Base-by-base conservation (phyloP, 2,797 vertebrate species). In the Syngnathus rostellatus region DNA sequence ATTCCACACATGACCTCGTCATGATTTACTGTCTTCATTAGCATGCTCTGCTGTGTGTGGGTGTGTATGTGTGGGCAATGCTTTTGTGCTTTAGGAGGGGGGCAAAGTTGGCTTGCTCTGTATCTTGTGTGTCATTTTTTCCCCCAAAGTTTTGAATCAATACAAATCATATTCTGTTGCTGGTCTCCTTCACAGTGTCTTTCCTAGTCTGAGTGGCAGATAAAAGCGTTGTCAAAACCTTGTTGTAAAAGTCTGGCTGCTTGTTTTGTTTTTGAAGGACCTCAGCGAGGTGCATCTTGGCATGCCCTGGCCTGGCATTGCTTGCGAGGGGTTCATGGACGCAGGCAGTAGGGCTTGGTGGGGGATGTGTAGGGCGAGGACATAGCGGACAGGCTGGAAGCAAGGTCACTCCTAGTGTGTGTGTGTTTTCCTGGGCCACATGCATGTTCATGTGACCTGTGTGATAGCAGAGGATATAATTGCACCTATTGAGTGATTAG, bases 381-480 rank as follows among this genome's bases (percentile, higher is more conserved):
- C 83, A 89, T 83, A 86, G 87, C 80, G 73, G 81, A 80, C 78
- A 74, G 87, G 80, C 86, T 79, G 66, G 84, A 57, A 87, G 89
- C 93, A 94, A 94, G 92, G 93, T 94, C 90, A 91, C 73, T 81
- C 87, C 86, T 76, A 83, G 81, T 76, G 70, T 64, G 21, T 60
- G 60, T 65, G 38, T 72, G 81, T 70, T 61, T 61, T 61, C n/a
- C 23, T 43, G 40, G 51, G 62, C 60, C 61, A 38, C 60, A 61
- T 54, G 65, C 63, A 57, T 63, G 65, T 66, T 46, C 66, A 65
- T 62, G 2, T 53, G 12, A 64, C 67, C 72, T 71, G 10, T 67
- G 64, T 17, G 43, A 59, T 54, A 65, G 61, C 69, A 72, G 72
- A 80, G 63, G 77, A 73, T 71, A n/a, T 51, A 9, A 51, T 51